Evolutionary conservation across 2,888 invertebrate genomes (phyloP).

Genomic region (Zygaena filipendulae): DNA sequence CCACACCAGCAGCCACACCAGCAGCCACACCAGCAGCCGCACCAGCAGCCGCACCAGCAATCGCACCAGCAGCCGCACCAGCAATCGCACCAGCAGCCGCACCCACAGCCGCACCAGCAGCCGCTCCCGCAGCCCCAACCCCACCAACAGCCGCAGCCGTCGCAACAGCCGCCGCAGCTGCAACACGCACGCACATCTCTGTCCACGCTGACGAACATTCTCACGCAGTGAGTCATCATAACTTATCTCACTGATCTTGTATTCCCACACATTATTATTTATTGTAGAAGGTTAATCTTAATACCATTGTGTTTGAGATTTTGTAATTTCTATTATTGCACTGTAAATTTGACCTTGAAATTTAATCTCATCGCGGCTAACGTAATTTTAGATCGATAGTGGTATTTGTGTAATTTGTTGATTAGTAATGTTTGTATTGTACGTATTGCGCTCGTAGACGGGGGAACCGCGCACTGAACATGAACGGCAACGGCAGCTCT

Average conservation of each 20-base stretch:
- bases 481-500: slow-evolving; percentile 35
- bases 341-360: too few relatives aligned
- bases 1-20: slow-evolving; percentile 31
- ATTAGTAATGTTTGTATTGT: background rate
- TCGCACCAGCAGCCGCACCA: slow-evolving; percentile 27
- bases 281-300: too few relatives aligned
- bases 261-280: too few relatives aligned
- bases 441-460: slow-evolving; percentile 23
- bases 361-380: too few relatives aligned
- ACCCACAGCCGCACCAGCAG: slow-evolving; percentile 10
- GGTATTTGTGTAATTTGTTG: too few relatives aligned
- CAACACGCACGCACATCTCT: slow-evolving; percentile 17
- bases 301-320: too few relatives aligned
- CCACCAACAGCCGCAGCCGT: slow-evolving; percentile 29
- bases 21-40: slow-evolving; percentile 16
- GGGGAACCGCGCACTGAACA: slow-evolving; percentile 29
- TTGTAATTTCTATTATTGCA: too few relatives aligned
- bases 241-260: background rate
- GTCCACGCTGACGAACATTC: slow-evolving; percentile 23
- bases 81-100: slow-evolving; percentile 16
- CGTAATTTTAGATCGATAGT: too few relatives aligned
- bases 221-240: slow-evolving; percentile 20
- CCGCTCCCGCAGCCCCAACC: slow-evolving; percentile 13
- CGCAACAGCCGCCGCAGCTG: slow-evolving; percentile 26
- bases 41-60: slow-evolving; percentile 28